Evolutionary conservation across 2,888 invertebrate species (phyloP), one percentile per base, ranked within the genome.

Genomic region (Chromoteleia sp.): DNA sequence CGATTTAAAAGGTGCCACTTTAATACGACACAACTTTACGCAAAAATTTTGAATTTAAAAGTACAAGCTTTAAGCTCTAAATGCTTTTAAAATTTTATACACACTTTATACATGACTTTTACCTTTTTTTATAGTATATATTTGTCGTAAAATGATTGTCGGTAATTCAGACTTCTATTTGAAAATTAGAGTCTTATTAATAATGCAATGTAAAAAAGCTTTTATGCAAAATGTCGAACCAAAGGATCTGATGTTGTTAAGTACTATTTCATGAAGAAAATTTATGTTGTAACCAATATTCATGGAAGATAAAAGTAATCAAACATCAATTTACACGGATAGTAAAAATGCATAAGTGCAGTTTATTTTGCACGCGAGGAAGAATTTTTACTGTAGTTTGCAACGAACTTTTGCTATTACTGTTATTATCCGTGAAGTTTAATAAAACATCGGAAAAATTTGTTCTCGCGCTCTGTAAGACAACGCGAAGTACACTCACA

Each of bases 21-120:
- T 50, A 65, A 65, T 39, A 15, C n/a, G n/a, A 65, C 50, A 36
- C 50, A 50, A 39, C 19, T 65, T 65, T 39, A 25, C 50, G 65
- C 25, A 65, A 65, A 36, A 65, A 25, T 65, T 50, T 65, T 36
- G 33, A 36, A 50, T 65, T 33, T 14, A 14, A 50, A 65, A 50
- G 36, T 15, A 50, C 25, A 19, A 36, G 50, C 36, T 39, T 50
- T 50, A 25, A 50, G 36, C 50, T 65, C 30, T 29, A 50, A 50
- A 50, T 50, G 50, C 29, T 50, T 50, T 33, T 33, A 33, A 63
- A 63, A 33, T 48, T 48, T 48, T 29, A 48, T 48, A 19, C 21
- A 33, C 7, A n/a, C n/a, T n/a, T n/a, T n/a, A n/a, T n/a, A n/a
- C n/a, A 10, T 30, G 61, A 17, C 0, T 30, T 45, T 61, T 21